Evolutionary conservation across 2,888 invertebrate genomes (phyloP), one percentile per base, ranked within the genome.

Genomic region (Eucera pruinosa): DNA sequence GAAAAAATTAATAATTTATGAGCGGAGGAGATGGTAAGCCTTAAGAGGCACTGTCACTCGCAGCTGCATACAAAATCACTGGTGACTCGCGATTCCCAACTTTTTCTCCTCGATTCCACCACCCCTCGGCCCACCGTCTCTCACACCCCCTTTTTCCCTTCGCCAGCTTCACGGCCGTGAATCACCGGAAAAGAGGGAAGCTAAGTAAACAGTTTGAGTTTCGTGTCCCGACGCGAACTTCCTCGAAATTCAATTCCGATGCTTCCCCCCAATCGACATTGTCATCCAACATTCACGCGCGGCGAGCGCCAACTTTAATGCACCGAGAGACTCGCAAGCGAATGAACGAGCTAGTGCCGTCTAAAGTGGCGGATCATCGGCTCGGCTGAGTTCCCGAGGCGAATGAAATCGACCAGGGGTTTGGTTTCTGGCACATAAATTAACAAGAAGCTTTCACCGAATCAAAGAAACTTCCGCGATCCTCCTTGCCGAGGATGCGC

Each of bases 1-100:
- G 27, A 58, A 58, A n/a, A 66, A 48, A 58, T 66, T 66, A 57
- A 58, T 66, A 66, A 66, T 66, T 58, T 58, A 58, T 66, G 36
- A 48, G 47, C 15, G 7, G 13, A 18, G 9, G 15, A 39, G 66
- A 36, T 27, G 47, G 18, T 39, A 36, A 57, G 25, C 36, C 33
- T 47, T 47, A 57, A 47, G 57, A 47, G 33, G 43, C 27, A 36
- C 57, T 66, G 65, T 65, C 65, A 54, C 41, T 54, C 54, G 33
- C 65, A 65, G 65, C 65, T 36, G 66, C 57, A 47, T 47, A 47
- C 18, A 27, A 48, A 66, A 66, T 66, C 58, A 18, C 47, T 47
- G 36, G 36, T 36, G 47, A 36, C 58, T 66, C 66, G 58, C 57
- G 45, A 33, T 23, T 65, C 18, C 23, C 23, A 58, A 47, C 45